Evolutionary conservation across 2,888 invertebrate genomes (phyloP).

Genomic region (Epistrophe eligans): DNA sequence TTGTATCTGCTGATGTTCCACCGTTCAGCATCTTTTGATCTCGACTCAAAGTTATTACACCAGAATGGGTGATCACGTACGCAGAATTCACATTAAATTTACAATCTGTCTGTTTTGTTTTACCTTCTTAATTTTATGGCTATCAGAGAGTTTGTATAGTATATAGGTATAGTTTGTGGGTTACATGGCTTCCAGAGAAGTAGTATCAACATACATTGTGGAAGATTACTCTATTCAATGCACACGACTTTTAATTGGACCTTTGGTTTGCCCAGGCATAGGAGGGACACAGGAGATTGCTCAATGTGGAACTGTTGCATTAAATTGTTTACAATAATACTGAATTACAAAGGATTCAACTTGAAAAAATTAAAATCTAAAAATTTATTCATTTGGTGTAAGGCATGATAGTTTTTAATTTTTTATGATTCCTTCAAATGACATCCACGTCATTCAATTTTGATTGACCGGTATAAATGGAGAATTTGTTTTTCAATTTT

Average conservation of each 20-base stretch:
- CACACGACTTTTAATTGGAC: conserved; percentile 60
- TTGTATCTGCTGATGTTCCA: conserved; percentile 22
- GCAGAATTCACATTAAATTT: conserved; percentile 76
- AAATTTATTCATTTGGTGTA: too few species aligned
- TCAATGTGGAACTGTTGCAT: conserved; percentile 3
- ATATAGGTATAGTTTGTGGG: conserved; percentile 25
- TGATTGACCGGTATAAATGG: too few species aligned
- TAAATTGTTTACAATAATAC: background rate
- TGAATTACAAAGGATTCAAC: background rate
- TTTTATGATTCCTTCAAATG: too few species aligned
- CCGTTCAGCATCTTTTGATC: conserved; percentile 74
- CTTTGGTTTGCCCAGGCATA: conserved; percentile 8
- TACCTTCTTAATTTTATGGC: conserved; percentile 71
- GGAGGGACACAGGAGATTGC: background rate
- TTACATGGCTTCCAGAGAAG: conserved; percentile 65
- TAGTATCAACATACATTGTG: conserved; percentile 29
- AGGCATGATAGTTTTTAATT: too few species aligned
- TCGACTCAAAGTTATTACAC: conserved; percentile 79
- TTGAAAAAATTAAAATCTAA: background rate
- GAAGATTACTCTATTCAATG: conserved; percentile 33
- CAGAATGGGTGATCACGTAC: conserved; percentile 84
- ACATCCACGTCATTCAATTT: too few species aligned
- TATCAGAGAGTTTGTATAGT: conserved; percentile 45
- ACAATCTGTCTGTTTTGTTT: conserved; percentile 75
- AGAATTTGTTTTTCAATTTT: too few species aligned